Evolutionary conservation across 2,113 vertebrate species (phyloP), one percentile per base, ranked within the genome.

Genomic region (Dicrurus megarhynchus): DNA sequence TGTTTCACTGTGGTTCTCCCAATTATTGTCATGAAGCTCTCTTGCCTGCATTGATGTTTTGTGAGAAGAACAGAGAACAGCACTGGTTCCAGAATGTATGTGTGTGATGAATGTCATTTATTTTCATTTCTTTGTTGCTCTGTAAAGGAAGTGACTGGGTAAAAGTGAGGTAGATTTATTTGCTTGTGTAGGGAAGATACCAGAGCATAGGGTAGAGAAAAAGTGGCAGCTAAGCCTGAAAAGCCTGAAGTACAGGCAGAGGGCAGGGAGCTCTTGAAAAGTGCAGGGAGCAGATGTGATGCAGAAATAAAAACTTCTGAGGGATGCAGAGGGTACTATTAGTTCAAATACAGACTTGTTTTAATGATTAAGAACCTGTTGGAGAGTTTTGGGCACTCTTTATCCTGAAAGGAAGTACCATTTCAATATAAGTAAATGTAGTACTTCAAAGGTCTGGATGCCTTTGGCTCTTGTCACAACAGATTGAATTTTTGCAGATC

Each of bases 381-480:
- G 27, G 56, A 83, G 26, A 30, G 63, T 76, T 82, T 61, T 2
- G 1, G 21, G 4, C 77, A 30, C 11, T 59, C 13, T 14, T 55
- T 61, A 26, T 77, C 18, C 16, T 50, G 28, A 70, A 92, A 80
- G 26, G 18, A n/a, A 55, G 28, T 42, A 59, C 27, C 16, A 82
- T 87, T 93, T 84, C 47, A 39, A 3, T 82, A 5, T 15, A 77
- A 87, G 69, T 61, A 87, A 81, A 61, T 9, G 15, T 10, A 63
- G 11, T 52, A 80, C 46, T 91, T 90, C 27, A 79, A 75, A 88
- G 37, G 23, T 88, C 76, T 86, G 47, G 4, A 20, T 84, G 80
- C 64, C 86, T 90, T 93, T 93, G 68, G 55, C 50, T 89, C 35
- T 59, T 86, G 59, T 95, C 89, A 86, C 24, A 92, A 84, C 21